Evolutionary conservation across 2,888 invertebrate genomes (phyloP), one percentile per base, ranked within the genome.

Genomic region (Drosophila paramelanica): DNA sequence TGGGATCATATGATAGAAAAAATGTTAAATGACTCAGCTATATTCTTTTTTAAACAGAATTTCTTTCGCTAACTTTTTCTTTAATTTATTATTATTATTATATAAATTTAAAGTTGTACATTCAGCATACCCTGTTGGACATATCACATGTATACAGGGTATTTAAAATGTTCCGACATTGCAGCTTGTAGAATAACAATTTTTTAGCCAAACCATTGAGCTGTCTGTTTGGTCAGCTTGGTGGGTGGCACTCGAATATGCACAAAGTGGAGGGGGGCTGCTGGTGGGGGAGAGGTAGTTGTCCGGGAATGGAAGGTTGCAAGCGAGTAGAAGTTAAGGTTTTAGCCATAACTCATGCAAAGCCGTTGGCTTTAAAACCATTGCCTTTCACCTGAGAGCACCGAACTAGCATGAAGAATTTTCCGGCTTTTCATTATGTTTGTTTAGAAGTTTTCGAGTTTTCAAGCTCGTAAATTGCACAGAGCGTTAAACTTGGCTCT

Each of bases 401-500:
- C 6, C 2, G 20, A 31, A 8, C 10, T 20, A 14, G 53, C 46
- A 39, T 41, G 10, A 51, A 51, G 50, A 42, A 38, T 57, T 58
- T 57, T n/a, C 46, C 20, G 8, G 31, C 57, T 46, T n/a, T 70
- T 62, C 43, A 69, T 66, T 56, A 67, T 71, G 67, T 57, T 75
- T 71, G 47, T 57, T 67, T 59, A 71, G 62, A 69, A 74, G 57
- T 73, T 73, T 64, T 64, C 38, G 23, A 58, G 51, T 36, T 51
- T 51, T n/a, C 11, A 23, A 52, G 65, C 23, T 66, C 70, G 61
- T 70, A 70, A 70, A 69, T 69, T 52, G 20, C 53, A 36, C 5
- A n/a, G 36, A 46, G 56, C 41, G 43, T 5, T 47, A 53, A 69
- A 58, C 60, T 65, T 65, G 46, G 41, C 67, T 52, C 10, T 10